Base-by-base conservation (phyloP, 2,888 invertebrate species). In the Sipunculus nudus region DNA sequence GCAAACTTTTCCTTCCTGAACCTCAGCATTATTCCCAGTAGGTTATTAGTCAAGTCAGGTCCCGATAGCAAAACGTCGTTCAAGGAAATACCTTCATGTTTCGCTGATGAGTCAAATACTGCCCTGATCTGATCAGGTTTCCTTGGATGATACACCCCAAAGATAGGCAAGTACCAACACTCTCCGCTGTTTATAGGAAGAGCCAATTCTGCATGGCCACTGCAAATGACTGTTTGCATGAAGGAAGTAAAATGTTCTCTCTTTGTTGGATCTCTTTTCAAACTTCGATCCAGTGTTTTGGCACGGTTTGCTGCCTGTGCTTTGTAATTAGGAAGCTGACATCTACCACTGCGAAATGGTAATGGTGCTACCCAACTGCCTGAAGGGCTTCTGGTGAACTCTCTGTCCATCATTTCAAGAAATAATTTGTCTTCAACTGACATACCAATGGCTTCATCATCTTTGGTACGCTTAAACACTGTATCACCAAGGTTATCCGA, bases 41-140 rank as follows among this genome's bases (percentile, higher is more conserved):
- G 50, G 28, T 49, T 67, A 46, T 70, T 70, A 4, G 56, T 63
- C 19, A 67, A 29, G 41, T 72, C 68, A 16, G 72, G 68, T 2
- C 70, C 71, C 28, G 53, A 61, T 16, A 68, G 21, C 16, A 70
- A 46, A 25, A 59, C 49, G 10, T 55, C 45, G 39, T 70, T 71
- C 21, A 71, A 49, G 10, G 66, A 68, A 1, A 57, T 39, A 1
- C 61, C 65, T 26, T 65, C 23, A 47, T n/a, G 67, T 25, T 41
- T 19, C 6, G 64, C 65, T 39, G 66, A 70, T 0, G 63, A 65
- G 48, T 66, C 66, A 47, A 71, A 39, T 49, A 71, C 71, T 31
- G 47, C 53, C 10, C 65, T 41, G n/a, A 71, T 64, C 28, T 66
- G 47, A 19, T 47, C 43, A 21, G 59, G 65, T 47, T 68, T 70